Evolutionary conservation across 2,797 vertebrate genomes (phyloP).

Genomic region (Macropodus opercularis): DNA sequence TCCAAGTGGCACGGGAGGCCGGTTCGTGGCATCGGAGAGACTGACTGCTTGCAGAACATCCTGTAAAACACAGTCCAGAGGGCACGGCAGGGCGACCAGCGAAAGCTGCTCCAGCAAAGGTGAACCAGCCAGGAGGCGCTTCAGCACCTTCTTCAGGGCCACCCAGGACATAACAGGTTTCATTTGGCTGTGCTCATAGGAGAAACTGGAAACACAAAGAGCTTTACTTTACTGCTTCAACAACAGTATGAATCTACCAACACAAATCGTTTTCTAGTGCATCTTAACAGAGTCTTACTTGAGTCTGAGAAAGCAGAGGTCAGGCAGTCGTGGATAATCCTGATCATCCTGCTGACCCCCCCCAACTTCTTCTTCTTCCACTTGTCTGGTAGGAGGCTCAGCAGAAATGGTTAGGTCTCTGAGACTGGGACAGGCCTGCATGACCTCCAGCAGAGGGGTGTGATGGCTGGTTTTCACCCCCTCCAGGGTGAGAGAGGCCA

Average conservation of each 20-base stretch:
- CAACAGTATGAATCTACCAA: not conserved
- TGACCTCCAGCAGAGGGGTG: slow-evolving; percentile 67
- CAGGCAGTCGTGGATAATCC: slow-evolving; percentile 65
- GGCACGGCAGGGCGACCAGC: slow-evolving; percentile 78
- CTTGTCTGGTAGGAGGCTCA: slow-evolving; percentile 37
- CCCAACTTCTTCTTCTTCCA: slow-evolving; percentile 15
- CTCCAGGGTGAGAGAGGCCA: slow-evolving; percentile 81
- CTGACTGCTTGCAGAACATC: slow-evolving; percentile 31
- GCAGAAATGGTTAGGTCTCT: slow-evolving; percentile 72
- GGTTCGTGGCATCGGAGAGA: not conserved
- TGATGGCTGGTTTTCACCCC: slow-evolving; percentile 73
- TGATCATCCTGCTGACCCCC: not conserved
- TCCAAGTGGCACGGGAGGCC: slow-evolving; percentile 36
- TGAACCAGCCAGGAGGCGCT: slow-evolving; percentile 72
- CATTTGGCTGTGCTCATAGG: slow-evolving; percentile 64
- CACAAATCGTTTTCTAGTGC: not conserved
- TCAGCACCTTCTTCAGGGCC: slow-evolving; percentile 68
- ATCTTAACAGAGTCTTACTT: slow-evolving; percentile 63
- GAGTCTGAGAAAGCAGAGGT: slow-evolving; percentile 74
- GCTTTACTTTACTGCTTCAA: not conserved
- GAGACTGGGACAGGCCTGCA: slow-evolving; percentile 79
- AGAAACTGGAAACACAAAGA: slow-evolving; percentile 69
- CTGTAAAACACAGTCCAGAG: slow-evolving; percentile 71
- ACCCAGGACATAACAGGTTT: slow-evolving; percentile 57
- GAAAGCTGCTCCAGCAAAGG: slow-evolving; percentile 73